Evolutionary conservation across 2,888 invertebrate species (phyloP).

Genomic region (Hydriomena furcata): DNA sequence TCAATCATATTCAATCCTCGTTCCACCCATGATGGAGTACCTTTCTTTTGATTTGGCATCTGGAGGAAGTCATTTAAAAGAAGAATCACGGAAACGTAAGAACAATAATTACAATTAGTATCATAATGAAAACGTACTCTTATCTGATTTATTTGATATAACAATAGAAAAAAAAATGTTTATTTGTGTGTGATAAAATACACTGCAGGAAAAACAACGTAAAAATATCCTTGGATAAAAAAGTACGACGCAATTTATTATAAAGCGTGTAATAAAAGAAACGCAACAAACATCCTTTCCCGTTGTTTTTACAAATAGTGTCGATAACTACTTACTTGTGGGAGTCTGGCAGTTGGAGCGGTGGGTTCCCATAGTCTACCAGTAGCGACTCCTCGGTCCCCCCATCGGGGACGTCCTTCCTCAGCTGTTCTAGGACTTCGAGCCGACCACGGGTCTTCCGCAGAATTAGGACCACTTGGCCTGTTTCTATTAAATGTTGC

Average conservation of each 20-base stretch:
- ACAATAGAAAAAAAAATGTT: too few relatives aligned
- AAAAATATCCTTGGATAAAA: too few relatives aligned
- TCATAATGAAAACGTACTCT: too few relatives aligned
- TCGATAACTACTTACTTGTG: slow-evolving; percentile 57
- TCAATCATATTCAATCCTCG: slow-evolving; percentile 81
- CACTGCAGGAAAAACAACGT: too few relatives aligned
- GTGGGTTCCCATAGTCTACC: slow-evolving; percentile 87
- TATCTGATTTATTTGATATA: too few relatives aligned
- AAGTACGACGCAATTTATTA: too few relatives aligned
- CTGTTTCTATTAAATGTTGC: slow-evolving; percentile 40
- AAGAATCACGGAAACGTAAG: too few relatives aligned
- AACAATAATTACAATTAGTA: background rate
- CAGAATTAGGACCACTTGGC: slow-evolving; percentile 53
- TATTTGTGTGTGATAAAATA: too few relatives aligned
- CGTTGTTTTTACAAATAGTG: background rate
- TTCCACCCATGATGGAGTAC: slow-evolving; percentile 83
- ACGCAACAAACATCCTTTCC: too few relatives aligned
- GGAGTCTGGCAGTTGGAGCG: slow-evolving; percentile 73
- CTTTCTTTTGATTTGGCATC: slow-evolving; percentile 79
- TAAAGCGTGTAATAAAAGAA: too few relatives aligned
- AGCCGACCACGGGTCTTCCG: slow-evolving; percentile 66
- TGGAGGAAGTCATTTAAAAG: slow-evolving; percentile 44
- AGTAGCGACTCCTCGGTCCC: slow-evolving; percentile 87
- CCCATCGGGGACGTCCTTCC: slow-evolving; percentile 89
- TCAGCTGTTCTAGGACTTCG: slow-evolving; percentile 69